A percentile compares a stretch with the other conserved stretches of the same genome.
Evolutionary conservation across 2,888 invertebrate genomes (phyloP).

Genomic region (Lucinisca nassula): DNA sequence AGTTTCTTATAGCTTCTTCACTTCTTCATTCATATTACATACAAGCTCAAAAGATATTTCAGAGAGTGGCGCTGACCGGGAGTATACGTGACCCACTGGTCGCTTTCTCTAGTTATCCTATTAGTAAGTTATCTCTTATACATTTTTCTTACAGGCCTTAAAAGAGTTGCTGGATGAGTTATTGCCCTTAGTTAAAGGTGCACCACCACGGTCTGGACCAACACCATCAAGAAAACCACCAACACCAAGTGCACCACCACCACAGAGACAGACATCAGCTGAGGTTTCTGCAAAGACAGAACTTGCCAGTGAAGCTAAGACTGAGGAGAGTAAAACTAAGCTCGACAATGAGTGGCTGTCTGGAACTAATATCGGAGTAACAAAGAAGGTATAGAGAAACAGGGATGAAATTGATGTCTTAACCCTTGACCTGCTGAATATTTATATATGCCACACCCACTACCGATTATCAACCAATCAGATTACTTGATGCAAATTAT

Average conservation of each 20-base stretch:
- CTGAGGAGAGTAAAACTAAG: slow-evolving; percentile 27
- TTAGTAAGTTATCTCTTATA: no score
- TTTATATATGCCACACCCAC: no score
- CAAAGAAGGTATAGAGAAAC: slow-evolving; percentile 69
- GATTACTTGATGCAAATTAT: no score
- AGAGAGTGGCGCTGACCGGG: no score
- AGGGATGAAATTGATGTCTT: no score
- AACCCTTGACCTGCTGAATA: no score
- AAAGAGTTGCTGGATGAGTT: slow-evolving; percentile 75
- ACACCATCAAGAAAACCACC: slow-evolving; percentile 47
- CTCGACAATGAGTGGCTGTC: slow-evolving; percentile 76
- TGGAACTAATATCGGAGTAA: slow-evolving; percentile 75
- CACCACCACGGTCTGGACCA: neutral
- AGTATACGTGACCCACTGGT: no score
- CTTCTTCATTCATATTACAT: no score
- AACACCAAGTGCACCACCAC: neutral
- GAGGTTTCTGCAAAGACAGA: slow-evolving; percentile 62
- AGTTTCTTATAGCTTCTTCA: no score
- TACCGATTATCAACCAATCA: no score
- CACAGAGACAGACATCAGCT: slow-evolving; percentile 31
- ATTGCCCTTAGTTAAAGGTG: slow-evolving; percentile 49
- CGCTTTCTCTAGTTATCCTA: no score
- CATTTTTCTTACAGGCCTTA: slow-evolving; percentile 70
- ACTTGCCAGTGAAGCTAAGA: slow-evolving; percentile 21
- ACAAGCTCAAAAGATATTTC: no score